Base-by-base conservation (phyloP, 2,797 vertebrate genomes). In the Gorsachius magnificus region DNA sequence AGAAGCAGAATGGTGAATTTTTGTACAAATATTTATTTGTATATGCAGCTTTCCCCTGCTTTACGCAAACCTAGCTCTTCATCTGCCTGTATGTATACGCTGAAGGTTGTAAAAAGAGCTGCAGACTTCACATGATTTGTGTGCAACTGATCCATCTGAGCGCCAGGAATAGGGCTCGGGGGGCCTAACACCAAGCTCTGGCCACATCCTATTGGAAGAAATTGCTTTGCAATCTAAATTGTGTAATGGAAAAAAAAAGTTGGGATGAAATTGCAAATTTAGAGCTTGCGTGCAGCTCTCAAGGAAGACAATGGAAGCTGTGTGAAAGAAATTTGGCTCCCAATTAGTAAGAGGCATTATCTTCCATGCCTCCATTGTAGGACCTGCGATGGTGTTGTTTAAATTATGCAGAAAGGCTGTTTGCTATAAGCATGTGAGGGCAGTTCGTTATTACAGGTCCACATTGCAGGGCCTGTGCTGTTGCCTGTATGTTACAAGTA, bases 171-270 rank as follows among this genome's bases (percentile, higher is more conserved):
- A 76, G 24, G 14, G 17, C 54, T 61, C 1, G 2, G 14, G 82
- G 20, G 17, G 31, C 9, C 71, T 50, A 16, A 19, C 61, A 25
- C 66, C 0, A 0, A 75, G 65, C 43, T 38, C 54, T 68, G 43
- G 46, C 50, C 46, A 29, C 51, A 66, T 94, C 70, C 74, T 58
- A 4, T 10, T 83, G 51, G 29, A 88, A 92, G 66, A 41, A 12
- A 13, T 46, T 64, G 29, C 28, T 85, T 82, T 29, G 48, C 77
- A 29, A 41, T 53, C 28, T n/a, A 15, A 81, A 63, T 61, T 61
- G 45, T 14, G 46, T 38, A n/a, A 84, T 74, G 69, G 82, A 43
- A 61, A 79, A 80, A 80, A 16, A n/a, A 63, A 5, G 0, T 53
- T 51, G 53, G 79, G 72, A 26, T 71, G 72, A 71, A 95, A 83